Base-by-base conservation (phyloP, 2,113 vertebrate genomes). In the Cephalopholis sonnerati region DNA sequence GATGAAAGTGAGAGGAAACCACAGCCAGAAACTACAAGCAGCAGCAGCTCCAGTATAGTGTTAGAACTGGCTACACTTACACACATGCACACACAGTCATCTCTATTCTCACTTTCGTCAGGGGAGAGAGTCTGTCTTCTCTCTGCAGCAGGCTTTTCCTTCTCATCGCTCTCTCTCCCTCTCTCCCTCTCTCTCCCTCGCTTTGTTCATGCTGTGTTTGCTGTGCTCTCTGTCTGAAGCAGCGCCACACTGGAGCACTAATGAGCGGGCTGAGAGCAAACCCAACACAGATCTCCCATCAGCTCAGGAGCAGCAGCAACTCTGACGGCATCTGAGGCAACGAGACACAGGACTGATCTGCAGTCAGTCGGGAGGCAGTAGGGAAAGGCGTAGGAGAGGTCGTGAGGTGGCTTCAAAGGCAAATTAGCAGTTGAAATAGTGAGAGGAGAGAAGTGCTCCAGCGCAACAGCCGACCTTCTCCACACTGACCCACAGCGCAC, bases 131-230 rank as follows among this genome's bases (percentile, higher is more conserved):
- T 85, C 54, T 86, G 80, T 83, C 80, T 86, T 82, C 83, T 84
- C 88, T 88, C 90, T 90, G 88, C 92, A 92, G 91, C 92, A 87
- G 81, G 67, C 81, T 85, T 87, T 81, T 83, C 82, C 73, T 80
- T 85, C 82, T 84, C 86, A 70, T 85, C 22, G 36, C 84, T 74
- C 44, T 61, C 73, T 59, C 89, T 74, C 75, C 63, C 84, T 68
- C 70, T 54, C 77, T 32, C 71, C 10, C 79, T 8, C 83, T 17
- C 64, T 18, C 76, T 57, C 79, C 67, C 79, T 72, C 55, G 81
- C 90, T 82, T 82, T 82, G 85, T 91, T 87, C 86, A 87, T 62
- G 80, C 87, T 89, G 85, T 82, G 71, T 88, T 88, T 77, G 79
- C 83, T 81, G 69, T 82, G 87, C 88, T 90, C 89, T 85, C 75